Evolutionary conservation across 1,140 invertebrate genomes (phyloP).

Genomic region (Mercenaria mercenaria): DNA sequence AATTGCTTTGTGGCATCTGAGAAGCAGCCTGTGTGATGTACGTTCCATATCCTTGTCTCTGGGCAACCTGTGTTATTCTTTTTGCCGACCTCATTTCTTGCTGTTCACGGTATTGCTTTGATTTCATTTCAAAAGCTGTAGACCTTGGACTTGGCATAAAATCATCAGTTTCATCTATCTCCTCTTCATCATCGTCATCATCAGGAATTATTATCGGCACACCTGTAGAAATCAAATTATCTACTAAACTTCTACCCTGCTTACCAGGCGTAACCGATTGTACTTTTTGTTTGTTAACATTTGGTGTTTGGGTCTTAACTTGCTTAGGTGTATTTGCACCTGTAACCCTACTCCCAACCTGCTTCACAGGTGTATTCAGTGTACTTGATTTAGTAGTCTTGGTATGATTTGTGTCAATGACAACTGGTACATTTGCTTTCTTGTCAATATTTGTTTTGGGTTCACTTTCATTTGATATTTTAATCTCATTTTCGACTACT

Average conservation of each 20-base stretch:
- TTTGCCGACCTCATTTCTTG: background rate
- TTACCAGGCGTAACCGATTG: background rate
- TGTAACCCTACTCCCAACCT: background rate
- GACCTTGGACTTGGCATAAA: slow-evolving; percentile 31
- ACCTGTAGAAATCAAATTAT: slow-evolving; percentile 62
- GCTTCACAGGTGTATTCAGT: background rate
- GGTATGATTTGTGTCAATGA: background rate
- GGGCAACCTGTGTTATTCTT: background rate
- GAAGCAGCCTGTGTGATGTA: background rate
- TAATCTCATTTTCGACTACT: too few relatives aligned
- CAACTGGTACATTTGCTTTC: background rate
- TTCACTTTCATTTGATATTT: background rate
- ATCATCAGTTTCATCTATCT: background rate
- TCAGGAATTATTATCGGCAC: slow-evolving; percentile 61
- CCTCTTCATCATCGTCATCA: slow-evolving; percentile 33
- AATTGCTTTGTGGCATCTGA: background rate
- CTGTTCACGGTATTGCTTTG: slow-evolving; percentile 18
- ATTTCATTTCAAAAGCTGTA: slow-evolving; percentile 9
- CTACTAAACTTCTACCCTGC: slow-evolving; percentile 22
- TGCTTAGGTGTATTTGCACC: background rate
- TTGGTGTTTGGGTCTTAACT: background rate
- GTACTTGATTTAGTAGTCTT: background rate
- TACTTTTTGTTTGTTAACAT: background rate
- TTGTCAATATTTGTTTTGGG: background rate
- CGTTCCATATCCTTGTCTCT: background rate